phyloP scores from a whole-genome alignment of 2,113 vertebrate genomes.

The Leptodactylus fuscus region DNA sequence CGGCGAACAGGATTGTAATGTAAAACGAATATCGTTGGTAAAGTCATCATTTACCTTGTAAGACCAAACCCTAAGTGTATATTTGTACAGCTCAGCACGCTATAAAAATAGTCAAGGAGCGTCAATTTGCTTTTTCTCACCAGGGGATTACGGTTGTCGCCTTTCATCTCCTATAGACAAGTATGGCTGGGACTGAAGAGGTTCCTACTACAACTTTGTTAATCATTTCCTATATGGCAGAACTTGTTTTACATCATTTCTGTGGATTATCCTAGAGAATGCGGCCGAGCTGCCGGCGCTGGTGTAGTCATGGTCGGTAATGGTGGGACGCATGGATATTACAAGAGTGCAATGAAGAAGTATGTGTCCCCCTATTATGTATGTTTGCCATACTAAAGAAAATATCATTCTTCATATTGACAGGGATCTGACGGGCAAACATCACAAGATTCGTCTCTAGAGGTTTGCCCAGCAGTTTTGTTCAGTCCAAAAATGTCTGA shows the following conservation, averaged over 20 bases:
- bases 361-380: too few relatives aligned
- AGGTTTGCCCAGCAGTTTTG: too few relatives aligned
- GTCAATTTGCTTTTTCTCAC: constrained; percentile 5
- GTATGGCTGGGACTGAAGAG: too few relatives aligned
- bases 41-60: background rate
- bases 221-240: background rate
- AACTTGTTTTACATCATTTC: background rate
- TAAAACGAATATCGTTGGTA: background rate
- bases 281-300: too few relatives aligned
- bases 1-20: background rate
- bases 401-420: too few relatives aligned
- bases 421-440: too few relatives aligned
- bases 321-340: too few relatives aligned
- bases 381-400: too few relatives aligned
- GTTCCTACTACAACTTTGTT: background rate
- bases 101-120: constrained; percentile 35
- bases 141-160: background rate
- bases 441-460: too few relatives aligned
- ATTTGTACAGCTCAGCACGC: constrained; percentile 35
- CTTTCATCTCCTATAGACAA: background rate
- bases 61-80: constrained; percentile 37
- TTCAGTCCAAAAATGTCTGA: too few relatives aligned
- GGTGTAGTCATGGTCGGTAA: too few relatives aligned
- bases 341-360: too few relatives aligned
- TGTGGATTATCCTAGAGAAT: background rate